Base-by-base conservation (phyloP, 1,140 invertebrate species). In the Penaeus vannamei region DNA sequence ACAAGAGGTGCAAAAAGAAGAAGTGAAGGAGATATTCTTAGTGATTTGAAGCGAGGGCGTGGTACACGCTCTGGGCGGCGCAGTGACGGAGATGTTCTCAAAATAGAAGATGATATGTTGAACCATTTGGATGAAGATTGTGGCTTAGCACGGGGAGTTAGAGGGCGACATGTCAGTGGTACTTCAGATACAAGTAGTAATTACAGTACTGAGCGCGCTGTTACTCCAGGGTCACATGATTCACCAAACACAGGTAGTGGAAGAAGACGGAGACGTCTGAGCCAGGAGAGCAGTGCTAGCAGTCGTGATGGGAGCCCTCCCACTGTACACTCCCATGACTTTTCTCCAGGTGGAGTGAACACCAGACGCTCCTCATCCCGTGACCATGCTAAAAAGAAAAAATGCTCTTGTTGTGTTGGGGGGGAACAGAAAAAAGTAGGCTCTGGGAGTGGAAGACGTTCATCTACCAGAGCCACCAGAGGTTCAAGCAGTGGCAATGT, bases 361-460 rank as follows among this genome's bases (percentile, higher is more conserved):
- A 93, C 93, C 0, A 92, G 94, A 42, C 91, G 94, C 32, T 94
- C 94, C 0, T 94, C 94, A 66, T 90, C 94, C 7, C 92, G 94
- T 0, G 94, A 94, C 20, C 94, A 94, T 85, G 93, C 94, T 20
- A 94, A 94, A 79, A 94, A 94, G 85, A 93, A 93, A 5, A 94
- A 94, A 89, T 93, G 93, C 0, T 94, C 94, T 85, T 95, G 94
- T 89, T 94, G 94, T 86, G 94, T 94, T 17, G 90, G 80, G 77
- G 87, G 85, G 1, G 87, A 87, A 72, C 83, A 79, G n/a, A 89
- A 76, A 64, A 87, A 86, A 62, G 83, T n/a, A 61, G 64, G 77
- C 81, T 85, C 79, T 84, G 81, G 77, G 62, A 83, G 79, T 89
- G 84, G 87, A 5, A 90, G 76, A 23, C 60, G 86, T 32, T 42